A percentile compares a stretch with the other conserved stretches of the same genome.
These are phyloP conservation scores for Mormyrops boulengeri DNA, from an alignment of 2,797 vertebrate genomes.

Conservation along the genomic window DNA sequence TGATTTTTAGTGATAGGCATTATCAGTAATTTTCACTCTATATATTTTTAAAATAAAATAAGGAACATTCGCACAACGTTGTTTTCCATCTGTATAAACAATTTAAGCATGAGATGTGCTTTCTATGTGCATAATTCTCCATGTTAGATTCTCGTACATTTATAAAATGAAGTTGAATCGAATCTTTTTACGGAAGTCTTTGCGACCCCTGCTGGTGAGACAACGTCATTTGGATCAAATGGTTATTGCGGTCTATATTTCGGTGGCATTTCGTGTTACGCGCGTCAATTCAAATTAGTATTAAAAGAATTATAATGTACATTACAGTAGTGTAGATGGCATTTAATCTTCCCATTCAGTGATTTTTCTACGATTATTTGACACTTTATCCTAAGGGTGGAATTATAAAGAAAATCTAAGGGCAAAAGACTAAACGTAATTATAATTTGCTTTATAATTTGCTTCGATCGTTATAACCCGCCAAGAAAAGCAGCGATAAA, in stretches of 20 bases:
- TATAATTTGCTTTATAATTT: not conserved
- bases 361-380: not conserved
- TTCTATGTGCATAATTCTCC: not conserved
- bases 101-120: not conserved
- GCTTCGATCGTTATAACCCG: not conserved
- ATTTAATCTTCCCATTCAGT: not conserved
- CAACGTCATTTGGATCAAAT: not conserved
- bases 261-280: not conserved
- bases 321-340: not conserved
- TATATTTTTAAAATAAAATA: not conserved
- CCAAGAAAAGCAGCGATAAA: not conserved
- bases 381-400: not conserved
- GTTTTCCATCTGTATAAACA: not conserved
- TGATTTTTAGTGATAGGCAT: not conserved
- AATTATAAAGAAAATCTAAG: not conserved
- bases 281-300: not conserved
- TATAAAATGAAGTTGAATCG: not conserved
- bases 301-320: not conserved
- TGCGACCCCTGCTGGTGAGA: constrained; percentile 14
- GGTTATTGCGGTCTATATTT: not conserved
- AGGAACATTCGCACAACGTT: not conserved
- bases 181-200: not conserved
- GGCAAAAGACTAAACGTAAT: not conserved
- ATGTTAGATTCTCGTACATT: not conserved
- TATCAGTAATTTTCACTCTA: not conserved